phyloP scores from a whole-genome alignment of 2,797 vertebrate species.

The Onychomys leucogaster region DNA sequence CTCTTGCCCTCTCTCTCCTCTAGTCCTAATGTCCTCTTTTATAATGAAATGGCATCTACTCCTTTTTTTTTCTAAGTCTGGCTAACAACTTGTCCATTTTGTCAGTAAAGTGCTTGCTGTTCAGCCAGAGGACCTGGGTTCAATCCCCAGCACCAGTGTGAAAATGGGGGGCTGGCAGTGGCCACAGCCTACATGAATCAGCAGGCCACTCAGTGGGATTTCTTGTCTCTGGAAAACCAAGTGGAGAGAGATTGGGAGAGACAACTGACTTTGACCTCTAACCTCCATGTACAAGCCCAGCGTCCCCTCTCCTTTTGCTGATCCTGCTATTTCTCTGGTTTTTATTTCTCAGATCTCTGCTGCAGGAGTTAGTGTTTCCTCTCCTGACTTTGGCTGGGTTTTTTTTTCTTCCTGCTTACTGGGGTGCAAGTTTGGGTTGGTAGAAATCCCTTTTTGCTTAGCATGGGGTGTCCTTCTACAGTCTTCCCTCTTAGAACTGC shows the following conservation, averaged over 20 bases:
- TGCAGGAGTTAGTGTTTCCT: neutral
- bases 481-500: neutral
- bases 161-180: neutral
- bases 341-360: neutral
- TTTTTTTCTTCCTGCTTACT: neutral
- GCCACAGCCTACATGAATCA: neutral
- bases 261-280: neutral
- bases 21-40: neutral
- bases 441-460: neutral
- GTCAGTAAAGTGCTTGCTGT: neutral
- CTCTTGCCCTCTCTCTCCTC: too few species aligned
- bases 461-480: neutral
- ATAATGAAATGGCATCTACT: neutral
- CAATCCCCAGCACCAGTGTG: neutral
- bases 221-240: neutral
- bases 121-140: neutral
- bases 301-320: neutral
- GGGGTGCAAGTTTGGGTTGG: neutral
- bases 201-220: neutral
- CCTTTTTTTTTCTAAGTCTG: neutral
- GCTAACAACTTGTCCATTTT: neutral
- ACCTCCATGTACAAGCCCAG: neutral
- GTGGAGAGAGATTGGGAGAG: neutral
- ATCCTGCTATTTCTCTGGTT: neutral
- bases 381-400: neutral